Evolutionary conservation across 2,113 vertebrate genomes (phyloP), one percentile per base, ranked within the genome.

Genomic region (Ophiodon elongatus): DNA sequence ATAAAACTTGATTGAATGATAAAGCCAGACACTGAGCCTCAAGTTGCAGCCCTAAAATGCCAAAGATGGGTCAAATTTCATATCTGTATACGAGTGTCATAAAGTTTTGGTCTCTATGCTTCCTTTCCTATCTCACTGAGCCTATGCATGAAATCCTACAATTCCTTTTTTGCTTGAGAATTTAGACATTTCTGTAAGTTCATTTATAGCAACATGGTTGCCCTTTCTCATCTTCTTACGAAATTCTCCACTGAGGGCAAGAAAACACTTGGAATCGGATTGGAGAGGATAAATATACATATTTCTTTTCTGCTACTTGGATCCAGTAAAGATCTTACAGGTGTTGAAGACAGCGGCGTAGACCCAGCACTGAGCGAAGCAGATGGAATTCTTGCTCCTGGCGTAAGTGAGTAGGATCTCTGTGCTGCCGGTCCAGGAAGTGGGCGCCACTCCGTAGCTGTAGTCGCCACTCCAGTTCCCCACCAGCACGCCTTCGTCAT

Each of bases 361-460:
- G 92, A 99, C 98, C 98, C 98, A 99, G 92, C 98, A 99, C 81
- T 99, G 98, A 17, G 97, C 97, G 0, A 97, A 99, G 57, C 94
- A 91, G 23, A 99, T 97, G 0, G 98, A 96, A 33, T 84, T 85
- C 66, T 88, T 83, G 41, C 95, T 96, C 64, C 89, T 93, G 64
- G 83, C 87, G 27, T 98, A 99, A 82, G 94, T 94, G 84, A 97
- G 73, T 6, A 99, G 95, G 88, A 99, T 99, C 70, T 99, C 98
- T 0, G 97, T 96, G 17, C 98, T 99, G 82, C 98, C 97, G 0
- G 97, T 99, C 98, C 98, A 99, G 85, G 97, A 96, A 2, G 98
- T 99, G 29, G 98, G 98, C 4, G 98, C 89, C 0, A 99, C 95
- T 0, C 98, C 98, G 0, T 96, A 92, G 33, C 88, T 92, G 56